Percentiles rank a stretch among this genome's conserved stretches.
Conservation (phyloP, 2,797 vertebrate species). For the Miichthys miiuy region DNA sequence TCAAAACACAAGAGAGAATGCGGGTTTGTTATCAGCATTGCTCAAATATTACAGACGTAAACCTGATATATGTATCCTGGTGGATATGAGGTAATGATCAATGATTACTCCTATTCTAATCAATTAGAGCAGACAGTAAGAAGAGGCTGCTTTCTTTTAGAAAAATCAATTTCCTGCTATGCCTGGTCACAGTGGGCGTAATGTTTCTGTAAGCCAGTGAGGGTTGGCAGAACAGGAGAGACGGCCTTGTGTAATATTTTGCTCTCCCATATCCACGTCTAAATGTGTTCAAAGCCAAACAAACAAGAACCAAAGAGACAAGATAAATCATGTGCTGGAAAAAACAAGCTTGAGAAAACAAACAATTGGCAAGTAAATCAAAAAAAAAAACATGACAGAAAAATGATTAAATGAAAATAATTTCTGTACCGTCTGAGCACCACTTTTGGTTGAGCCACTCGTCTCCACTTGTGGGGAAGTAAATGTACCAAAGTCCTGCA, state of each 20-base stretch:
- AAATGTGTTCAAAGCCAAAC: constrained; percentile 51
- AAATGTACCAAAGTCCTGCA: constrained; percentile 81
- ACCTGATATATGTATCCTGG: constrained; percentile 8
- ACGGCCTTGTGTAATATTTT: constrained; percentile 59
- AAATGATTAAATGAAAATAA: constrained; percentile 28
- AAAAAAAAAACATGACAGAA: constrained; percentile 20
- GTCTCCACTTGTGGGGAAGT: constrained; percentile 71
- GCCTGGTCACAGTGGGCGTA: constrained; percentile 65
- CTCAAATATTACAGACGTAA: constrained; percentile 6
- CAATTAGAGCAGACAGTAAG: constrained; percentile 45
- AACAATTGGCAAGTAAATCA: constrained; percentile 39
- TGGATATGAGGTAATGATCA: neutral
- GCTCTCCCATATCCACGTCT: constrained; percentile 34
- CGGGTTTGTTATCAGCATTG: constrained; percentile 21
- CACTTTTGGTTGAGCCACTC: constrained; percentile 67
- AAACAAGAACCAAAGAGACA: constrained; percentile 40
- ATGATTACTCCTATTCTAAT: constrained; percentile 23
- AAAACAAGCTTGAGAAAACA: constrained; percentile 45
- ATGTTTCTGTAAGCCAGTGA: constrained; percentile 64
- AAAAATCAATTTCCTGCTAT: constrained; percentile 73
- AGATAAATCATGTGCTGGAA: constrained; percentile 23
- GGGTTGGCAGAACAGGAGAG: constrained; percentile 48
- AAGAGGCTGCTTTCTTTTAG: constrained; percentile 50
- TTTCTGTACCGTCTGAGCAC: constrained; percentile 71
- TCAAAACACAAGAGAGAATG: constrained; percentile 31